Conservation (phyloP, 2,888 invertebrate genomes). For the Euproctis similis region DNA sequence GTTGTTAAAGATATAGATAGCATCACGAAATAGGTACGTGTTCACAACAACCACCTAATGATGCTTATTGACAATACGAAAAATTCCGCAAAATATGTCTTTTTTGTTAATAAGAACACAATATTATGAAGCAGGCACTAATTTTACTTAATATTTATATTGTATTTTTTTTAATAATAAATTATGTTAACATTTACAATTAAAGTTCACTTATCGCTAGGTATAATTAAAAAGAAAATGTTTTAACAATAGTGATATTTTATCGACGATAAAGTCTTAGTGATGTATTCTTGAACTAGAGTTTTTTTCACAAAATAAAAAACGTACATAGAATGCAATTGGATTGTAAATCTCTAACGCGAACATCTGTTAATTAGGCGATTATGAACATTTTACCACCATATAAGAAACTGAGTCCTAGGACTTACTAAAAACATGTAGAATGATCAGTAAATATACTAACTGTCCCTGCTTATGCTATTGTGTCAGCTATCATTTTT, state of each 20-base stretch:
- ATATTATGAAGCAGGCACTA: constrained; percentile 72
- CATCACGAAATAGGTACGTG: constrained; percentile 35
- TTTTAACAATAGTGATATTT: constrained; percentile 44
- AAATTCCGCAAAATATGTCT: constrained; percentile 69
- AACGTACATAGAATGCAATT: constrained; percentile 18
- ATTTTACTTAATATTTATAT: constrained; percentile 66
- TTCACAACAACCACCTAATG: constrained; percentile 50
- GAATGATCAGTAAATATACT: no score
- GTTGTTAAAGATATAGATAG: constrained; percentile 53
- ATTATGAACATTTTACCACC: no score
- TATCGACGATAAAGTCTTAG: constrained; percentile 31
- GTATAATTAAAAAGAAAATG: constrained; percentile 47
- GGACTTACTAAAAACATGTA: no score
- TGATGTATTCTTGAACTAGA: constrained; percentile 51
- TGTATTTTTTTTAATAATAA: constrained; percentile 67
- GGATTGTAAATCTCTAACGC: constrained; percentile 21
- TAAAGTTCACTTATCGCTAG: constrained; percentile 60
- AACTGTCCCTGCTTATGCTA: no score
- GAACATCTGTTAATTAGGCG: no score
- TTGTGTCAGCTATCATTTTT: no score
- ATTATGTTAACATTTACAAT: constrained; percentile 69
- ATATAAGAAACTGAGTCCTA: no score
- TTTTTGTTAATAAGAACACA: constrained; percentile 51
- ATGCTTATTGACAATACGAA: constrained; percentile 32
- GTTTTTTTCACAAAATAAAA: constrained; percentile 27